Evolutionary conservation across 2,888 invertebrate genomes (phyloP), one percentile per base, ranked within the genome.

Genomic region (Papilio elwesi): DNA sequence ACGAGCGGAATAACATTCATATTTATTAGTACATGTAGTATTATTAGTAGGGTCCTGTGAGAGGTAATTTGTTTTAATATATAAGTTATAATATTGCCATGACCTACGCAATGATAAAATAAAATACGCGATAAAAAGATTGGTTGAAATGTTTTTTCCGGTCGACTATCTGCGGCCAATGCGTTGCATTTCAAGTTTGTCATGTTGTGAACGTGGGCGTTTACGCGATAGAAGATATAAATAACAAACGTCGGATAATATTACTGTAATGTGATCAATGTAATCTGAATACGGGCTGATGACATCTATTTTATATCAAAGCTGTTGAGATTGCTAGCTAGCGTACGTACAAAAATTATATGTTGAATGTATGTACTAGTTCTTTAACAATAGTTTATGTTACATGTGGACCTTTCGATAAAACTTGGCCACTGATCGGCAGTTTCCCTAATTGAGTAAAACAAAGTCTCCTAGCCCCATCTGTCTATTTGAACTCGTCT

Each of bases 191-290:
- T 65, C 10, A 43, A 59, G 38, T 71, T 57, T 36, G 47, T 64
- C 52, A 48, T 70, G 15, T 47, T 38, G 10, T 6, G 11, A 63
- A 48, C n/a, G 64, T 70, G 70, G 70, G 70, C 70, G 70, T 70
- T 49, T 65, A 43, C 8, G 10, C 13, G 70, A 51, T 65, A 49
- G 16, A 26, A 53, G 43, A 52, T 69, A 55, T 68, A 62, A 49
- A 68, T 51, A 62, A 62, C 51, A 68, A 36, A 49, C 48, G 48
- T 48, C 48, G 51, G 68, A 68, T 68, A 43, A 51, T 57, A 51
- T 65, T 65, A 49, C 65, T 48, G 55, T 43, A 55, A 55, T 68
- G 12, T 47, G 43, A 52, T 38, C 47, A 43, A 43, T n/a, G 59
- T 62, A 62, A 62, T 65, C 10, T 36, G 36, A 65, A n/a, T 38